phyloP scores from a whole-genome alignment of 2,888 invertebrate species.

The Tolmerus cingulatus region DNA sequence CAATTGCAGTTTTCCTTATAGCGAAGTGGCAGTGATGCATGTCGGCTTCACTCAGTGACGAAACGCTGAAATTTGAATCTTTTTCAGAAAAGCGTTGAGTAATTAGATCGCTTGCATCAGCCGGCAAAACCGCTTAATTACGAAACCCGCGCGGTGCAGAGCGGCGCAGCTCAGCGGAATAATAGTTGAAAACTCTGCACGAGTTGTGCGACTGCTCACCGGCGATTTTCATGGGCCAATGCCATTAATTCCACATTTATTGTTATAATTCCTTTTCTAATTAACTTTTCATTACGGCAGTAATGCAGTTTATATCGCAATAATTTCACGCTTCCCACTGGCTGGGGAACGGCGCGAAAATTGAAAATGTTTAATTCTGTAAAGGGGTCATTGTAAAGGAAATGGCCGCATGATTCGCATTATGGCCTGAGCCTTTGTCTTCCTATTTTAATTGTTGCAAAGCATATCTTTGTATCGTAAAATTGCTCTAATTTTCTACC shows the following conservation, averaged over 20 bases:
- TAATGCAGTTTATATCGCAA: not conserved
- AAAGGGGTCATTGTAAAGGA: not conserved
- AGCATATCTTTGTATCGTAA: not conserved
- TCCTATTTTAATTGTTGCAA: not conserved
- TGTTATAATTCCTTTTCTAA: conserved; percentile 16
- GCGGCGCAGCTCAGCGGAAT: not conserved
- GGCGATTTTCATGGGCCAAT: conserved; percentile 24
- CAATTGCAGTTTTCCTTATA: not conserved
- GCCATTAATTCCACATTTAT: conserved; percentile 27
- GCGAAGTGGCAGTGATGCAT: conserved; percentile 18
- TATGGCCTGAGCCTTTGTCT: not conserved
- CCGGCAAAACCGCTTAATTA: conserved; percentile 32
- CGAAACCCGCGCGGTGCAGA: not conserved
- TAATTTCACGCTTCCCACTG: not conserved
- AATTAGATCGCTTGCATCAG: conserved; percentile 41
- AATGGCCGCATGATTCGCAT: not conserved
- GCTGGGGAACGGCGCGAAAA: not conserved
- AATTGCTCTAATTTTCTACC: not conserved
- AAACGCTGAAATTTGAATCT: conserved; percentile 40
- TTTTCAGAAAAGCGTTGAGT: conserved; percentile 26
- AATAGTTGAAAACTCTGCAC: conserved; percentile 10
- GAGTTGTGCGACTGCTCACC: not conserved
- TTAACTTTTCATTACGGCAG: conserved; percentile 3
- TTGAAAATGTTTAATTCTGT: not conserved
- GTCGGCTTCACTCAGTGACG: conserved; percentile 14